Conservation (phyloP, 2,113 vertebrate species). For the Gavialis gangeticus region DNA sequence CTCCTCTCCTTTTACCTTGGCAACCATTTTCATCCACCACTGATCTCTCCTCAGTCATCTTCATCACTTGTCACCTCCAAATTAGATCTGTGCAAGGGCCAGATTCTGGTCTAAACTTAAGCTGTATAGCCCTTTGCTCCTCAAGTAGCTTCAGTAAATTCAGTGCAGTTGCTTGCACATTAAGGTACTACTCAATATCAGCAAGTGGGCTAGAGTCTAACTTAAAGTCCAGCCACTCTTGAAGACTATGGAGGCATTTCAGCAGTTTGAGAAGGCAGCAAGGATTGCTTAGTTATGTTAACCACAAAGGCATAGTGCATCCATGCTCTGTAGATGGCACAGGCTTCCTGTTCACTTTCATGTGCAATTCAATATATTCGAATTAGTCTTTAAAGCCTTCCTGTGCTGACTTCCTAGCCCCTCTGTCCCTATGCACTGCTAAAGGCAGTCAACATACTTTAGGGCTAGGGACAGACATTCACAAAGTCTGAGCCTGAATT, state of each 20-base stretch:
- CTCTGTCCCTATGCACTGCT: rapidly evolving
- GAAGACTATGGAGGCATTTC: neutral
- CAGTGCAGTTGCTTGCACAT: neutral
- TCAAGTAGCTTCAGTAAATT: rapidly evolving
- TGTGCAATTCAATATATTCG: neutral
- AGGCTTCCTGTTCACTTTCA: neutral
- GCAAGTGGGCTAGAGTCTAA: neutral
- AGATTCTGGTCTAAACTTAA: neutral
- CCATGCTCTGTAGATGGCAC: neutral
- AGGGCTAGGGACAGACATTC: too few relatives aligned
- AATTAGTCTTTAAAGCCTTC: neutral
- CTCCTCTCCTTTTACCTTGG: neutral
- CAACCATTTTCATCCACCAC: neutral
- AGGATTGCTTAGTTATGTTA: rapidly evolving
- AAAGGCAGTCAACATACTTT: neutral
- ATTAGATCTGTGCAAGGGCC: neutral
- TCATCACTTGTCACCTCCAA: neutral
- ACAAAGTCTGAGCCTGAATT: too few relatives aligned
- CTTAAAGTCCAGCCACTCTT: neutral
- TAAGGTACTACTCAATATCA: neutral
- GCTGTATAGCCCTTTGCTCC: rapidly evolving
- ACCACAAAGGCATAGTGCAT: neutral
- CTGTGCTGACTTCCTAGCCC: neutral
- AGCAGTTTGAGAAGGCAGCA: neutral
- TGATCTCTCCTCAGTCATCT: neutral